These are phyloP conservation scores for Heliothis subflexa DNA, from an alignment of 1,140 invertebrate genomes.

Conservation along the genomic window DNA sequence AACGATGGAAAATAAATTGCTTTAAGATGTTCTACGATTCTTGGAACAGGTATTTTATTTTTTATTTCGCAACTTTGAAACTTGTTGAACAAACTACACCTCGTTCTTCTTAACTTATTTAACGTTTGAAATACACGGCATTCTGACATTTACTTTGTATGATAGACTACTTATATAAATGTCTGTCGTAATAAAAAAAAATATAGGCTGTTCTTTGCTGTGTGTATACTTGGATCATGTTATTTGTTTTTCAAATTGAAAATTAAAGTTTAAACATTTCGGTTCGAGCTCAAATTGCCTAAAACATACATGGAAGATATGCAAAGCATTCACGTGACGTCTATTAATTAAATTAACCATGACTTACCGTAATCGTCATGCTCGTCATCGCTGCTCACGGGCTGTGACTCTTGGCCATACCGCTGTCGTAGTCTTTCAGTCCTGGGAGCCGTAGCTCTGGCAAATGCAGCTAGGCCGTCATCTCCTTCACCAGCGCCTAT, in stretches of 20 bases:
- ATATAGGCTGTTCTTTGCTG: too few relatives aligned
- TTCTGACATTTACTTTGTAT: too few relatives aligned
- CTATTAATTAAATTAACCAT: not conserved
- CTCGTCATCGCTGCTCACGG: constrained; percentile 90
- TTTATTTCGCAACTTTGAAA: not conserved
- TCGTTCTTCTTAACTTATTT: not conserved
- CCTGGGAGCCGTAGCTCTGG: constrained; percentile 92
- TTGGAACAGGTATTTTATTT: not conserved
- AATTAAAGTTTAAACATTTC: too few relatives aligned
- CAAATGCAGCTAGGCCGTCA: constrained; percentile 94
- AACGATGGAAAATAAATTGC: not conserved
- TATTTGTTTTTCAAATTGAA: too few relatives aligned
- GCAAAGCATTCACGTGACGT: too few relatives aligned
- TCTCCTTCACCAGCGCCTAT: constrained; percentile 83
- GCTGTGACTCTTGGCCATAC: constrained; percentile 86
- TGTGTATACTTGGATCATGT: too few relatives aligned
- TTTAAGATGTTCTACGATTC: not conserved
- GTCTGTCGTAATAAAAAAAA: too few relatives aligned
- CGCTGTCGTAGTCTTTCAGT: constrained; percentile 93
- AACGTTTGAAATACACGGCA: too few relatives aligned
- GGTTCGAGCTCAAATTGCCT: too few relatives aligned
- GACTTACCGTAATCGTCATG: constrained; percentile 93
- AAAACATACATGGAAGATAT: too few relatives aligned
- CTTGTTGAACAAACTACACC: not conserved
- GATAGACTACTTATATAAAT: too few relatives aligned